Evolutionary conservation across 2,888 invertebrate genomes (phyloP), one percentile per base, ranked within the genome.

Genomic region (Pseudoips prasinana): DNA sequence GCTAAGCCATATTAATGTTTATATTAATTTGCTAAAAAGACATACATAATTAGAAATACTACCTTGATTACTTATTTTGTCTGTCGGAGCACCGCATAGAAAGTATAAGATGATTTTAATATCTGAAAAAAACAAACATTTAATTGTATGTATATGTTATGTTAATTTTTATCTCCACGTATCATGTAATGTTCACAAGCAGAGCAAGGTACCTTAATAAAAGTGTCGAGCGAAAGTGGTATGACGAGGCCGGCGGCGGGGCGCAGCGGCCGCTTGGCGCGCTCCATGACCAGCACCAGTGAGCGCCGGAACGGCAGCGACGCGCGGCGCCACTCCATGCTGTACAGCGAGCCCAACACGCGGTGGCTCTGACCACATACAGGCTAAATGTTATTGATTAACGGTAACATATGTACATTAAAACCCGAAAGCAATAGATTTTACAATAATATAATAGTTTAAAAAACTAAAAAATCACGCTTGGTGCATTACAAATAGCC

Each of bases 211-310:
- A 90, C 90, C 70, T 79, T 80, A 22, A 87, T 62, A 52, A 89
- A 90, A 7, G 90, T 89, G 33, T 81, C 73, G 8, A 91, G 73
- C 0, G 90, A 90, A 25, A 91, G 80, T 24, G 86, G 77, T 29
- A 91, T 78, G 46, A 90, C 69, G 47, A 66, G 76, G 1, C 82
- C 88, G 39, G 90, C 90, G 53, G 73, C 75, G 39, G 89, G 77
- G 10, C 80, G 79, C 49, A 90, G 75, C 33, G 90, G 88, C 8
- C 78, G 77, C 46, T 76, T 72, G 31, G 85, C 79, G 48, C 88
- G 74, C 57, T 71, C 70, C 86, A 90, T 80, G 38, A 85, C 64
- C 57, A 89, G 65, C 41, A 87, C 46, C 58, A 90, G 66, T 51
- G 67, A 39, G 63, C 76, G 72, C 48, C 62, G 60, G 64, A 72